A percentile compares a stretch with the other conserved stretches of the same genome.
phyloP scores from a whole-genome alignment of 2,797 vertebrate species.

The Sebastes trivittatus region DNA sequence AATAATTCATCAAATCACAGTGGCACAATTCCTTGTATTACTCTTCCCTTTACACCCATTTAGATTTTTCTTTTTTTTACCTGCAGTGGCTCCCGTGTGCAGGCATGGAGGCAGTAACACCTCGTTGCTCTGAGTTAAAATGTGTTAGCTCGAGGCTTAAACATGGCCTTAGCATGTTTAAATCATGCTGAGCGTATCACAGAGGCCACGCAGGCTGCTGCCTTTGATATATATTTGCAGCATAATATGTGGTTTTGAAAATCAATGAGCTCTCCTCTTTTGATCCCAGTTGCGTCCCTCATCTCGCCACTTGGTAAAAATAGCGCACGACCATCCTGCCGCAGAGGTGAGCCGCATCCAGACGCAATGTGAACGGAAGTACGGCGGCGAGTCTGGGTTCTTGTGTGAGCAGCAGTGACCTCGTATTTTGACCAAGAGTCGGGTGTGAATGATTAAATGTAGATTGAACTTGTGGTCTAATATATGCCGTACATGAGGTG shows the following conservation, averaged over 20 bases:
- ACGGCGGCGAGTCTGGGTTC: background rate
- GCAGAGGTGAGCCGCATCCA: constrained; percentile 34
- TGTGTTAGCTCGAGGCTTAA: constrained; percentile 69
- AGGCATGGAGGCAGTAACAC: constrained; percentile 25
- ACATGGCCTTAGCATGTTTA: constrained; percentile 71
- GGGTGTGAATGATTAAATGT: constrained; percentile 15
- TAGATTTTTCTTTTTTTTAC: constrained; percentile 27
- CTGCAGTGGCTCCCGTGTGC: constrained; percentile 20
- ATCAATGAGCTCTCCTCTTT: constrained; percentile 70
- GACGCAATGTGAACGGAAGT: background rate
- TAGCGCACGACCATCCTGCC: constrained; percentile 14
- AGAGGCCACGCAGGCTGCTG: constrained; percentile 50
- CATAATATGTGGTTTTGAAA: constrained; percentile 75
- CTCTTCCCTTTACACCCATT: constrained; percentile 11
- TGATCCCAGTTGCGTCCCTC: constrained; percentile 67
- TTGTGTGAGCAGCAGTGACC: background rate
- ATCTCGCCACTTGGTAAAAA: constrained; percentile 42
- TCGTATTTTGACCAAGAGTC: background rate
- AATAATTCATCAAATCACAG: constrained; percentile 72
- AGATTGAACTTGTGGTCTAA: constrained; percentile 16
- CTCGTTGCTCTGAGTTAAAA: constrained; percentile 60
- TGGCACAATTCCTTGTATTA: constrained; percentile 33
- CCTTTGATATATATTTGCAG: constrained; percentile 75
- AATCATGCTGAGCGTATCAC: constrained; percentile 67
- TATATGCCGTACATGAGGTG: background rate